Percentiles rank a stretch among this genome's conserved stretches.
phyloP scores from a whole-genome alignment of 2,797 vertebrate species.

The Pampus argenteus region DNA sequence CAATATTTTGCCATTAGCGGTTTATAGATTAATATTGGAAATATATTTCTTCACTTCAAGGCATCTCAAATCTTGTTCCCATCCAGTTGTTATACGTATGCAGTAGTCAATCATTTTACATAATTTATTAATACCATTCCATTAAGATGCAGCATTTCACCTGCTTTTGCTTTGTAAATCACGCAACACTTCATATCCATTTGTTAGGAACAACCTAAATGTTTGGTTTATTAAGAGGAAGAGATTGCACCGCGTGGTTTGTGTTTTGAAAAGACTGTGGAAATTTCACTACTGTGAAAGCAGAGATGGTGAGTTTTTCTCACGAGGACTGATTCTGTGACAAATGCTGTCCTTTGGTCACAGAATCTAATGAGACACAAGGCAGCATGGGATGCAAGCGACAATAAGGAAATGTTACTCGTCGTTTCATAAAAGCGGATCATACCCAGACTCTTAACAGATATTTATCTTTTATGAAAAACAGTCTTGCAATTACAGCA shows the following conservation, averaged over 20 bases:
- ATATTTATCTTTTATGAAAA: conserved; percentile 87
- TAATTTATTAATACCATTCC: conserved; percentile 29
- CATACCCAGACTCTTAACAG: conserved; percentile 83
- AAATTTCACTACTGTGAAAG: conserved; percentile 61
- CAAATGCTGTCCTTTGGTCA: conserved; percentile 35
- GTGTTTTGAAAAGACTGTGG: conserved; percentile 58
- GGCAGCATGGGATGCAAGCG: conserved; percentile 53
- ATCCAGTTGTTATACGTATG: conserved; percentile 22
- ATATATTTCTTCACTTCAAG: conserved; percentile 22
- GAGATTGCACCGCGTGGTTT: conserved; percentile 44
- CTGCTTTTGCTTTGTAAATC: conserved; percentile 35
- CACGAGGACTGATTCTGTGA: conserved; percentile 20
- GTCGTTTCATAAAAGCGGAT: conserved; percentile 82
- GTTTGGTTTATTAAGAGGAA: conserved; percentile 43
- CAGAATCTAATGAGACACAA: conserved; percentile 56
- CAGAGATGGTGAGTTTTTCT: conserved; percentile 45
- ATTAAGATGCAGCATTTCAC: conserved; percentile 33
- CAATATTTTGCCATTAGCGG: conserved; percentile 35
- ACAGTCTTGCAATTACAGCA: conserved; percentile 78
- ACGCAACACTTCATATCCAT: conserved; percentile 38
- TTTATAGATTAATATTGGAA: conserved; percentile 51
- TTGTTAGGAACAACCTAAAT: conserved; percentile 50
- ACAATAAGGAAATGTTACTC: conserved; percentile 85
- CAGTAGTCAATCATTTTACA: conserved; percentile 26
- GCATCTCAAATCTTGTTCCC: conserved; percentile 18